Percentiles rank a stretch among this genome's conserved stretches.
These are phyloP conservation scores for Dolomedes plantarius DNA, from an alignment of 2,888 invertebrate species.

Conservation along the genomic window DNA sequence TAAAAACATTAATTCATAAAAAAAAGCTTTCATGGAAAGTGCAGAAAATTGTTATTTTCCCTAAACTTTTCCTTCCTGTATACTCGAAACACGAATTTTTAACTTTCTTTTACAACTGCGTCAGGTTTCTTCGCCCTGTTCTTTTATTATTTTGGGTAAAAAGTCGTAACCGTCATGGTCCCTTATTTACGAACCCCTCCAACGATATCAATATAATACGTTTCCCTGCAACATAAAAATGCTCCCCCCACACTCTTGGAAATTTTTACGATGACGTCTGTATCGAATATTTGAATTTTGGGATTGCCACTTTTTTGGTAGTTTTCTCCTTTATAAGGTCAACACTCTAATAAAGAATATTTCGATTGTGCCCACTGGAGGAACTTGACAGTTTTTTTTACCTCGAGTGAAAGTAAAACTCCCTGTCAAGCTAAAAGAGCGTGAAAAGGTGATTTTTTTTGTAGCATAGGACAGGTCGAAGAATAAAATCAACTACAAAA, in stretches of 20 bases:
- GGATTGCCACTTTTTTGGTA: conserved; percentile 11
- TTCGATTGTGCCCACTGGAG: conserved; percentile 12
- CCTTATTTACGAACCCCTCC: conserved; percentile 48
- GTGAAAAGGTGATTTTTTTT: too few species aligned
- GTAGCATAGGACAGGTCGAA: too few species aligned
- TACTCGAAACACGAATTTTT: neutral
- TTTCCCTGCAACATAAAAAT: neutral
- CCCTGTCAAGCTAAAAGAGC: neutral
- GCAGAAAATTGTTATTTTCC: neutral
- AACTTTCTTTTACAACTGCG: too few species aligned
- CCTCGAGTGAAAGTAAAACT: too few species aligned
- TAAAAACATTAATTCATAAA: neutral
- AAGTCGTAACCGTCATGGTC: conserved; percentile 61
- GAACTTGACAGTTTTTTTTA: neutral
- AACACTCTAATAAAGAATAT: conserved; percentile 53
- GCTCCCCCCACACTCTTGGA: conserved; percentile 10
- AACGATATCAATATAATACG: neutral
- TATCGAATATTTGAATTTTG: conserved; percentile 29
- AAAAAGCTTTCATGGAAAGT: too few species aligned
- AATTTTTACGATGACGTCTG: conserved; percentile 54
- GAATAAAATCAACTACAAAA: too few species aligned
- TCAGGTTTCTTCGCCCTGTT: neutral
- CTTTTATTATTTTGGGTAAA: neutral
- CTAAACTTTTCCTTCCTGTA: neutral
- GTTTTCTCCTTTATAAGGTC: conserved; percentile 40